These are phyloP conservation scores for Thoracochromis brauschi DNA, from an alignment of 2,113 vertebrate species.

Conservation along the genomic window DNA sequence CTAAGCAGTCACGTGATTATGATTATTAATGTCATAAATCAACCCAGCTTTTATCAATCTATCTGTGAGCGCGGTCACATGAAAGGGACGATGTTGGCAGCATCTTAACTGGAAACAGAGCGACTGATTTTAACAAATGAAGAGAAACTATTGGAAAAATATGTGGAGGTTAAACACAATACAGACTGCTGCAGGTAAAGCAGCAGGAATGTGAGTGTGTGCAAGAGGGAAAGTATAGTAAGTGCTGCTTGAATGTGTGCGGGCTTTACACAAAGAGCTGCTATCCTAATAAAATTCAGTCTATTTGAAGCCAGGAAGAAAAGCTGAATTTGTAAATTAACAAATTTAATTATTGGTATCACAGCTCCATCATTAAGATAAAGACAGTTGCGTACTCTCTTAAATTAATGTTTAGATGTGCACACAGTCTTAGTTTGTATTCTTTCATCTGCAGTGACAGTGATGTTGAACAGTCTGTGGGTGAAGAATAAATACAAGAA, in stretches of 20 bases:
- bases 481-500: background rate
- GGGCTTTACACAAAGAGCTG: background rate
- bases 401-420: background rate
- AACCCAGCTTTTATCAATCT: background rate
- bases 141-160: background rate
- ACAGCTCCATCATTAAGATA: background rate
- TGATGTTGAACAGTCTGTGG: background rate
- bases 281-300: background rate
- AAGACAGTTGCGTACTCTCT: rapidly evolving
- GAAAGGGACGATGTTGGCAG: background rate
- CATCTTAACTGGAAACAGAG: background rate
- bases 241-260: background rate
- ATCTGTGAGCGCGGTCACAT: background rate
- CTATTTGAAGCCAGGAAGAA: background rate
- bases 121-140: background rate
- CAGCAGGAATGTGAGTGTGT: background rate
- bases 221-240: background rate
- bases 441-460: background rate
- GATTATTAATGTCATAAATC: background rate
- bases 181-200: background rate
- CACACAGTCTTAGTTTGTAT: background rate
- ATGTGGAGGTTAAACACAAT: background rate
- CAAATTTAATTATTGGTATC: background rate
- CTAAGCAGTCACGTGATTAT: rapidly evolving
- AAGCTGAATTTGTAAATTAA: background rate